phyloP scores from a whole-genome alignment of 1,140 invertebrate species.

The Heliconius hewitsoni region DNA sequence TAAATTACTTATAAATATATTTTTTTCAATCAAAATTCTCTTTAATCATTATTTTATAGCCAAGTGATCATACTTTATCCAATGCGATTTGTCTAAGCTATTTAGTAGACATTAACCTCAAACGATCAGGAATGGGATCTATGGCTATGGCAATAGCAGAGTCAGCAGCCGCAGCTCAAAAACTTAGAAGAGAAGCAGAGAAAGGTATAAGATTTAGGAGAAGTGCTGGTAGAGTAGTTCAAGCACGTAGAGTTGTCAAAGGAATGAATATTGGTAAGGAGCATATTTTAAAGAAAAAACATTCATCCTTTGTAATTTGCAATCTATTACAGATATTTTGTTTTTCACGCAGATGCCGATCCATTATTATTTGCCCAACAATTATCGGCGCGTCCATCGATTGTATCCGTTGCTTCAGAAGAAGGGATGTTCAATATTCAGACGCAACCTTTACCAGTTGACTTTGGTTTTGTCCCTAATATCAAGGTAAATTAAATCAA shows the following conservation, averaged over 20 bases:
- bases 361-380: constrained; percentile 71
- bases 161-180: constrained; percentile 68
- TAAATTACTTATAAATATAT: neutral
- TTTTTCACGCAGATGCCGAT: constrained; percentile 61
- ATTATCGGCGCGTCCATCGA: constrained; percentile 70
- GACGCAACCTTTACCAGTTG: constrained; percentile 65
- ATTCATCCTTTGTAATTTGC: neutral
- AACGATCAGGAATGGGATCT: constrained; percentile 72
- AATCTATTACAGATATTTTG: neutral
- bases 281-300: neutral
- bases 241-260: constrained; percentile 71
- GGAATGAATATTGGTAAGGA: constrained; percentile 73
- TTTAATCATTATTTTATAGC: constrained; percentile 39
- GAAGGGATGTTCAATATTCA: constrained; percentile 67
- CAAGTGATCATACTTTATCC: constrained; percentile 64
- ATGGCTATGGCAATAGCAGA: constrained; percentile 71
- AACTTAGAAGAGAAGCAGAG: constrained; percentile 70
- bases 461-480: constrained; percentile 71
- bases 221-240: constrained; percentile 71
- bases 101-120: constrained; percentile 70
- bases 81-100: constrained; percentile 75
- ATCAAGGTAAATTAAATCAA: constrained; percentile 54
- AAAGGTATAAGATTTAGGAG: constrained; percentile 73
- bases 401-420: constrained; percentile 74
- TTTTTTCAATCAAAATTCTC: neutral